Base-by-base conservation (phyloP, 1,140 invertebrate species). In the Metaphire vulgaris region DNA sequence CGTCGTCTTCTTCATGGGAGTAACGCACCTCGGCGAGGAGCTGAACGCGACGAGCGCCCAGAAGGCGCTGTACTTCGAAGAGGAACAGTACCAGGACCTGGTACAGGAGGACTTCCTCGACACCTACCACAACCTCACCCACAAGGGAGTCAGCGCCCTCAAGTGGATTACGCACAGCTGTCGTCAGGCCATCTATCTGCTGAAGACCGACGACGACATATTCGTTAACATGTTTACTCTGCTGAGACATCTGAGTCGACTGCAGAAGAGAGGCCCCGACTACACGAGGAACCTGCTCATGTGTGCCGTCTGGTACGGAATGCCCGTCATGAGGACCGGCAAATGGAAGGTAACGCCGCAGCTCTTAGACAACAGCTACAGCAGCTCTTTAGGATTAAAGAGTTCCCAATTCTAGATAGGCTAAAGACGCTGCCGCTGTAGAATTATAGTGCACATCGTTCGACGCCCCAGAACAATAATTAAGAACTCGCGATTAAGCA, bases 101-200 rank as follows among this genome's bases (percentile, higher is more conserved):
- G 88, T 94, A 31, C 91, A 93, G 86, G 92, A 92, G 34, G 90
- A 89, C 79, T 94, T 94, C 83, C 74, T 88, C 6, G 93, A 95
- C 86, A 88, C 88, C 41, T 95, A 95, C 82, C 88, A 90, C 77
- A 95, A 95, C 85, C 89, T 95, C 85, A 94, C 93, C 0, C 93
- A 93, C 81, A 95, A 95, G 85, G 74, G 74, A 84, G 90, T 92
- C 2, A 92, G 92, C 89, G 90, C 89, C 0, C 88, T 95, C n/a
- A 93, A 93, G 83, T 95, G 92, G 91, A 89, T 90, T 67, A 88
- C 89, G 2, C 90, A 90, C 82, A 89, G 90, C 85, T 90, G 87
- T 83, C 78, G 80, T 78, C 86, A 88, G 79, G 91, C 91, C 0
- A 79, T 33, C 73, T 87, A 82, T 78, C 78, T 89, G 33, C 81